Evolutionary conservation across 1,140 invertebrate species (phyloP).

Genomic region (Octopus sinensis): DNA sequence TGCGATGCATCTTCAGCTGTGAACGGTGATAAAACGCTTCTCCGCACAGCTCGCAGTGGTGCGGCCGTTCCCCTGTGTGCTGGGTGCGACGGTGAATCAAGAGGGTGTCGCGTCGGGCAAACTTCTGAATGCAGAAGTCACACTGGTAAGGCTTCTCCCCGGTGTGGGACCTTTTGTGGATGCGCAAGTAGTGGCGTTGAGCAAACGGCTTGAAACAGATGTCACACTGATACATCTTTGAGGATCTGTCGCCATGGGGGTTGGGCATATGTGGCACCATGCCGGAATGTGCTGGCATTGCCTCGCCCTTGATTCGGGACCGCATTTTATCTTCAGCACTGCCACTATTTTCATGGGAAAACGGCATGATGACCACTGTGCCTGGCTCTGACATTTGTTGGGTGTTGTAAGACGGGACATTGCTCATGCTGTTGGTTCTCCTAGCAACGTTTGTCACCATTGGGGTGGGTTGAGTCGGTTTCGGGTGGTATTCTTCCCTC

Average conservation of each 20-base stretch:
- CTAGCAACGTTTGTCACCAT: neutral
- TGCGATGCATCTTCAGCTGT: conserved; percentile 9
- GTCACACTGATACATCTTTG: neutral
- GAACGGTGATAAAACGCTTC: conserved; percentile 13
- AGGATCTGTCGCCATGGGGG: neutral
- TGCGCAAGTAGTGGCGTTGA: conserved; percentile 24
- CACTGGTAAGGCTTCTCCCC: conserved; percentile 14
- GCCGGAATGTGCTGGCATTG: neutral
- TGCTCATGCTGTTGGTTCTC: neutral
- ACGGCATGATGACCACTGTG: neutral
- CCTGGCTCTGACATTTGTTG: neutral
- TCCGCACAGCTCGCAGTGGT: conserved; percentile 19
- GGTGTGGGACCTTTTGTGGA: conserved; percentile 24
- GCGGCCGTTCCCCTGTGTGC: conserved; percentile 17
- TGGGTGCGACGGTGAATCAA: neutral
- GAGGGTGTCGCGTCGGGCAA: conserved; percentile 3
- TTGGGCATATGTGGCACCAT: neutral
- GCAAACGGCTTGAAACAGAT: conserved; percentile 70
- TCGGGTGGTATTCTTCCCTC: neutral
- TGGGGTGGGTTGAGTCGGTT: neutral
- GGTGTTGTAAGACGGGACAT: neutral
- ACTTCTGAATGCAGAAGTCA: conserved; percentile 17
- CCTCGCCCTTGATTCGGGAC: neutral
- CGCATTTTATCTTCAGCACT: neutral
- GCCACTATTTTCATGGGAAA: neutral